A percentile compares a stretch with the other conserved stretches of the same genome.
phyloP scores from a whole-genome alignment of 2,113 vertebrate species.

The Neomonachus schauinslandi region DNA sequence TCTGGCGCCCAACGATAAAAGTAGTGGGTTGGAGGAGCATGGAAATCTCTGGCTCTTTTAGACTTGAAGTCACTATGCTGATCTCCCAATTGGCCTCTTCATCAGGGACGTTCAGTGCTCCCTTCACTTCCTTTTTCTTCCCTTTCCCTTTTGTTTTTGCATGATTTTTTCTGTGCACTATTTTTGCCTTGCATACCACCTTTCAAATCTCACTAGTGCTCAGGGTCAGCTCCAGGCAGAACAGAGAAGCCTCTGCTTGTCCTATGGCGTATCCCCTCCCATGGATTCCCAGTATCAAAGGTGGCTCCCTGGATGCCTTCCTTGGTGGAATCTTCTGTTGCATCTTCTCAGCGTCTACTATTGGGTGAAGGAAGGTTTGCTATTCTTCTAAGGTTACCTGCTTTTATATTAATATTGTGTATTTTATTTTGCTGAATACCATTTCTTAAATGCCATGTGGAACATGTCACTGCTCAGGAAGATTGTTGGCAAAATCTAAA shows the following conservation, averaged over 20 bases:
- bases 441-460: background rate
- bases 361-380: background rate
- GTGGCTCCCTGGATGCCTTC: background rate
- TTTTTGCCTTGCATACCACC: background rate
- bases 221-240: background rate
- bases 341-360: background rate
- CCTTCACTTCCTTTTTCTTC: background rate
- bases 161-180: background rate
- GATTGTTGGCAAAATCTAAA: background rate
- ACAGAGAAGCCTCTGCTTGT: background rate
- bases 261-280: accelerated
- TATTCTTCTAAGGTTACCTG: background rate
- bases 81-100: background rate
- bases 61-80: background rate
- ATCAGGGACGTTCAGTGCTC: background rate
- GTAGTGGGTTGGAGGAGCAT: background rate
- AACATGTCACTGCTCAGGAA: background rate
- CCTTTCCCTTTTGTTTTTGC: background rate
- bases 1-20: background rate
- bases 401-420: background rate
- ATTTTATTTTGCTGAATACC: background rate
- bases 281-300: accelerated
- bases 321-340: background rate
- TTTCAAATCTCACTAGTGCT: background rate
- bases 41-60: background rate